Evolutionary conservation across 2,113 vertebrate species (phyloP).

Genomic region (Cavia aperea): DNA sequence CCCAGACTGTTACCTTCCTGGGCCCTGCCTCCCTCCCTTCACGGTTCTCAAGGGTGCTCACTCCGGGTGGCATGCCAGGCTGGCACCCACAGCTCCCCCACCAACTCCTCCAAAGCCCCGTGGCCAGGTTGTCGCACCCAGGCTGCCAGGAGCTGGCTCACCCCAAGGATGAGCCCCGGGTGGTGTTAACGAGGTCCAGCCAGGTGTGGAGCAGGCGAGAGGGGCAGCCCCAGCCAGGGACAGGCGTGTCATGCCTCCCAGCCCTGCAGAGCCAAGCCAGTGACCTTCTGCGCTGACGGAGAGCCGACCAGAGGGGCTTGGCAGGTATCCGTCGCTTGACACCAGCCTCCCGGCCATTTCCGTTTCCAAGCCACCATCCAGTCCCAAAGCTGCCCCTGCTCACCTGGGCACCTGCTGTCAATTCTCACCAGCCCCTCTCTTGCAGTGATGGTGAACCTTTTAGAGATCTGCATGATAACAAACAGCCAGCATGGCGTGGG

Average conservation of each 20-base stretch:
- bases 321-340: neutral
- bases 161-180: neutral
- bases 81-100: neutral
- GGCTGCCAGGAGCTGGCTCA: constrained; percentile 32
- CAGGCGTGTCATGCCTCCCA: neutral
- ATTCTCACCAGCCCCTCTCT: neutral
- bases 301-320: neutral
- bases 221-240: neutral
- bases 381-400: neutral
- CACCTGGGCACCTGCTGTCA: neutral
- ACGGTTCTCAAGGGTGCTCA: neutral
- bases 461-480: neutral
- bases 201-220: neutral
- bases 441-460: neutral
- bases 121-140: neutral
- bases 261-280: neutral
- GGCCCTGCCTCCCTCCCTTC: neutral
- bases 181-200: constrained; percentile 48
- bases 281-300: neutral
- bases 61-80: neutral
- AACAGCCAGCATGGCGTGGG: fast-evolving
- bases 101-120: neutral
- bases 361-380: neutral
- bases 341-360: neutral
- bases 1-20: neutral